Evolutionary conservation across 1,140 invertebrate genomes (phyloP), one percentile per base, ranked within the genome.

Genomic region (Macrostomum lignano): DNA sequence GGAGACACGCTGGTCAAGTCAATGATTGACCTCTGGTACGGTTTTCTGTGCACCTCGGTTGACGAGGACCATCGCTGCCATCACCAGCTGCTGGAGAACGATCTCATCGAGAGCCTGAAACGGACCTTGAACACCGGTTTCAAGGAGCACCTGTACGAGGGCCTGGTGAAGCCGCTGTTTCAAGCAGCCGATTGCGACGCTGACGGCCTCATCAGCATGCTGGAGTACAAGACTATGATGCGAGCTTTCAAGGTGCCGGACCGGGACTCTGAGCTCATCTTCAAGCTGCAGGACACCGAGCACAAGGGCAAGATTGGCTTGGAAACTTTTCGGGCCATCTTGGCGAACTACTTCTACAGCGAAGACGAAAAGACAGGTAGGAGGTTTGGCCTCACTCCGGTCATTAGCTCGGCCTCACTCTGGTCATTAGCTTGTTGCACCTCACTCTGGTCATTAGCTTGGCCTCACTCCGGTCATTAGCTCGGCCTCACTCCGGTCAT

Each of bases 21-120:
- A 4, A 19, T 23, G 11, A 15, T 33, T n/a, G 26, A 33, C 22
- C 19, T 33, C 5, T 33, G 32, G 32, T 33, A 33, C 26, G 32
- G 19, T 10, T 13, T 33, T 20, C 9, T 33, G 19, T 30, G 22
- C 13, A 20, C 17, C 3, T 25, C 24, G 17, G 32, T 14, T 20
- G 32, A 33, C 7, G 32, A 33, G 32, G 26, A 24, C 10, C n/a
- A 14, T 17, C 13, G 19, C 14, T 25, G 22, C 6, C 13, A 22
- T 9, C 6, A 14, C 3, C 24, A 13, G 20, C 4, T 19, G 17
- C 24, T n/a, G 4, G 13, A 33, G 19, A 25, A 11, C 3, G 26
- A 21, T 6, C 26, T 33, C 17, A 9, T 33, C 3, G 32, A 23
- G 19, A 33, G 26, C 26, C 14, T 33, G 17, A 30, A 33, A 24